Evolutionary conservation across 2,888 invertebrate species (phyloP), one percentile per base, ranked within the genome.

Genomic region (Seira ritae): DNA sequence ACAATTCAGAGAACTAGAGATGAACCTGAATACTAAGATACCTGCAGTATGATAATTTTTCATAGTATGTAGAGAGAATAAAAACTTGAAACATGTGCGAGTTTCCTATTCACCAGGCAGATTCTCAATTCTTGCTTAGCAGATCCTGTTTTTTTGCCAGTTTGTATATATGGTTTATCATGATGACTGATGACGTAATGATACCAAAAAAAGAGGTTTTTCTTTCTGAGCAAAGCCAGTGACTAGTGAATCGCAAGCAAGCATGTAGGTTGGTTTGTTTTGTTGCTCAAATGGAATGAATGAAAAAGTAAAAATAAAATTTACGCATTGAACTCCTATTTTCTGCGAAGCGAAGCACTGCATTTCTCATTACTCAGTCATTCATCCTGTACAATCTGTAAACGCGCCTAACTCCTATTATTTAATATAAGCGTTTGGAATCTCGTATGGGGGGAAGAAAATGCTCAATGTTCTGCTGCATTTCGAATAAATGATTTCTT

Each of bases 1-100:
- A 83, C 82, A 83, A 73, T 83, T 83, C 82, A 78, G 62, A 22
- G 82, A 83, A 83, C 2, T 31, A 31, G 55, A 17, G 55, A 80
- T 66, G 76, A 76, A 71, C 37, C 15, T 42, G 65, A 0, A 12
- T 22, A 37, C 3, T 20, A 17, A 66, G 50, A 10, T 80, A n/a
- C 8, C 24, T n/a, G 72, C 37, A 55, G 15, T 24, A 68, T 50
- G 22, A 24, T 37, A 46, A 50, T 31, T 37, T 68, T n/a, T 31
- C 31, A 31, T 31, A 31, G 31, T n/a, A n/a, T 22, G 19, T 31
- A 22, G 8, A 19, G 22, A 19, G 50, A 55, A 69, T 23, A 60
- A 60, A 78, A 12, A 50, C n/a, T 42, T 60, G 69, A 75, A 46
- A 22, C 31, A 67, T 23, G 23, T 22, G 15, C 24, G 23, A 24